phyloP scores from a whole-genome alignment of 64 coral and sea anemone species.

The Platygyra sinensis region DNA sequence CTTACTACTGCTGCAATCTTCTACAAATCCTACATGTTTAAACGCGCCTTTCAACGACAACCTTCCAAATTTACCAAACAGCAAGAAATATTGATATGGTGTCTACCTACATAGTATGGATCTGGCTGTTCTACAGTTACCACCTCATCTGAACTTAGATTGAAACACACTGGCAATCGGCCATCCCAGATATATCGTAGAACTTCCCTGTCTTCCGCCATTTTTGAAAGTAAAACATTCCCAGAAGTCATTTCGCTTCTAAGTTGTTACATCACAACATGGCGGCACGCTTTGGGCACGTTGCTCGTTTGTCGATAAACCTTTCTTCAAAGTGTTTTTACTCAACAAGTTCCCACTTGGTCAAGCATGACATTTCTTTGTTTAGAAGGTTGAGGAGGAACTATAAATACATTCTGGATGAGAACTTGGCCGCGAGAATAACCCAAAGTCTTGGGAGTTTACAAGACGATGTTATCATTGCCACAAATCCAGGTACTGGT shows the following conservation, averaged over 20 bases:
- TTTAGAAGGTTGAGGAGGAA: conserved; percentile 41
- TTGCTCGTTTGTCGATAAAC: not conserved
- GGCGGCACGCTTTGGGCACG: conserved; percentile 47
- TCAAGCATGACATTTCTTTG: conserved; percentile 48
- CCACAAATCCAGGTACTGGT: conserved; percentile 71
- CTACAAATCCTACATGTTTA: not conserved
- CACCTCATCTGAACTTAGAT: conserved; percentile 92
- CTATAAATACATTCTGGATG: conserved; percentile 78
- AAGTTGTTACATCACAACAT: conserved; percentile 52
- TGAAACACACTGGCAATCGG: conserved; percentile 95
- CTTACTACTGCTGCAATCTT: too few species aligned
- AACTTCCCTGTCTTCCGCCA: conserved; percentile 98
- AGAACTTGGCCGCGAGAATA: conserved; percentile 55
- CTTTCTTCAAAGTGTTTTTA: not conserved
- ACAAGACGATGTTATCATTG: conserved; percentile 44
- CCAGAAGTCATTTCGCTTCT: conserved; percentile 53
- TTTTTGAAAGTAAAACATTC: conserved; percentile 68
- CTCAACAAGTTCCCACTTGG: conserved; percentile 21
- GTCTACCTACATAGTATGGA: conserved; percentile 97
- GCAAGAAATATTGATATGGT: too few species aligned
- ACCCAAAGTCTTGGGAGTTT: conserved; percentile 58
- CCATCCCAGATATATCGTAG: conserved; percentile 97
- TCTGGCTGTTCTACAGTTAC: conserved; percentile 97
- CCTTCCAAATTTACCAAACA: not conserved
- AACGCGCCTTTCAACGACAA: not conserved